Percentiles rank a stretch among this genome's conserved stretches.
Conservation (phyloP, 2,888 invertebrate species). For the Nymphalis polychloros region DNA sequence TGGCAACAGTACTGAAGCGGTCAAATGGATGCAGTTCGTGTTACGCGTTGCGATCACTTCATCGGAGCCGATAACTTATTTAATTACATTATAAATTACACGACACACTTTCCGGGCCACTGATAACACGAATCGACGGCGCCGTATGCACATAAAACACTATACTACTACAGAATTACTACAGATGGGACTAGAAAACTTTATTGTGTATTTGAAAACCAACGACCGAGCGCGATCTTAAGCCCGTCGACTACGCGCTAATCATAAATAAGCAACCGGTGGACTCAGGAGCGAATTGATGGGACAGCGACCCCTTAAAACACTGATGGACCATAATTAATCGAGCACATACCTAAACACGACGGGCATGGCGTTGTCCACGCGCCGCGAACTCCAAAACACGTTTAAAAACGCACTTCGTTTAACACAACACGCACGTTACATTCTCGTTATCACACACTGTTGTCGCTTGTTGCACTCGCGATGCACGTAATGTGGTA, state of each 20-base stretch:
- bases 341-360: conserved; percentile 79
- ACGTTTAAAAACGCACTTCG: conserved; percentile 69
- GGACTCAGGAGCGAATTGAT: conserved; percentile 32
- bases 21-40: conserved; percentile 63
- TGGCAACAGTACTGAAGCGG: conserved; percentile 45
- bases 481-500: conserved; percentile 72
- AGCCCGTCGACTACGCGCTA: background rate
- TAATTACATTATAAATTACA: conserved; percentile 78
- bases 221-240: conserved; percentile 11
- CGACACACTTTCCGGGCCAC: conserved; percentile 69
- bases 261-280: conserved; percentile 20
- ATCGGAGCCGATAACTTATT: conserved; percentile 68
- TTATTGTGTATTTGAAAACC: conserved; percentile 18
- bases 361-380: conserved; percentile 73
- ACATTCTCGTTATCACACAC: conserved; percentile 79
- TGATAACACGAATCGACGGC: conserved; percentile 67
- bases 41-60: conserved; percentile 52
- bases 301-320: conserved; percentile 70
- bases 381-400: conserved; percentile 69
- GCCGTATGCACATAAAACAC: conserved; percentile 61
- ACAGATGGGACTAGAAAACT: conserved; percentile 53
- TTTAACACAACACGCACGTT: conserved; percentile 77
- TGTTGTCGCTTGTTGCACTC: conserved; percentile 76
- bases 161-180: too few species aligned
- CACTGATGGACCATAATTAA: conserved; percentile 77